Evolutionary conservation across 2,888 invertebrate species (phyloP).

Genomic region (Trimorus sp.): DNA sequence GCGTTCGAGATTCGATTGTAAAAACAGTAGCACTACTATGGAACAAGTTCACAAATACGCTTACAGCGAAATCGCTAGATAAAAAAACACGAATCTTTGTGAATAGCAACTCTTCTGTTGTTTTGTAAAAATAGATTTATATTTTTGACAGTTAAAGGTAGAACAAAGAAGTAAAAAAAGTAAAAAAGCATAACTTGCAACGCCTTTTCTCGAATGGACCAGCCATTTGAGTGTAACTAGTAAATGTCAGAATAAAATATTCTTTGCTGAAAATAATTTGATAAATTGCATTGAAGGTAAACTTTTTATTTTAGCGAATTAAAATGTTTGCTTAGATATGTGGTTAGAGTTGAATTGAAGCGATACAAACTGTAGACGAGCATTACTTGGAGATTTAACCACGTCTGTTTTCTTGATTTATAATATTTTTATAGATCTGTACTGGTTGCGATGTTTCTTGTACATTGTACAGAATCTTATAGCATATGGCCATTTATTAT

Average conservation of each 20-base stretch:
- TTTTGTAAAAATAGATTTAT: constrained; percentile 59
- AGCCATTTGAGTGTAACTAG: constrained; percentile 23
- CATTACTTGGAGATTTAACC: background rate
- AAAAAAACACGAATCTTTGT: constrained; percentile 25
- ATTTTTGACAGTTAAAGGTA: constrained; percentile 44
- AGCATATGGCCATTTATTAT: constrained; percentile 9
- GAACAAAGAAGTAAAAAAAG: constrained; percentile 12
- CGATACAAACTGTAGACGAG: background rate
- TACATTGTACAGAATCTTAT: constrained; percentile 21
- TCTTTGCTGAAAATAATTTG: too few species aligned
- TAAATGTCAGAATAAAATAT: background rate
- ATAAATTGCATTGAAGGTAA: too few species aligned
- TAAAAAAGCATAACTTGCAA: constrained; percentile 4
- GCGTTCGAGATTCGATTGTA: constrained; percentile 53
- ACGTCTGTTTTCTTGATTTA: constrained; percentile 6
- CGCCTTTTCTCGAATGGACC: constrained; percentile 30
- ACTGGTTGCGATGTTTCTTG: constrained; percentile 35
- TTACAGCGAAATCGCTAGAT: constrained; percentile 38
- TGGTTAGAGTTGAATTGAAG: too few species aligned
- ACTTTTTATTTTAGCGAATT: too few species aligned
- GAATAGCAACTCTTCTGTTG: constrained; percentile 41
- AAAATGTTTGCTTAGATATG: background rate
- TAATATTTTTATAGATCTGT: constrained; percentile 24
- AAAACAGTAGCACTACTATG: constrained; percentile 52
- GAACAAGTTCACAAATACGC: constrained; percentile 43